Base-by-base conservation (phyloP, 2,797 vertebrate genomes). In the Clamator glandarius region DNA sequence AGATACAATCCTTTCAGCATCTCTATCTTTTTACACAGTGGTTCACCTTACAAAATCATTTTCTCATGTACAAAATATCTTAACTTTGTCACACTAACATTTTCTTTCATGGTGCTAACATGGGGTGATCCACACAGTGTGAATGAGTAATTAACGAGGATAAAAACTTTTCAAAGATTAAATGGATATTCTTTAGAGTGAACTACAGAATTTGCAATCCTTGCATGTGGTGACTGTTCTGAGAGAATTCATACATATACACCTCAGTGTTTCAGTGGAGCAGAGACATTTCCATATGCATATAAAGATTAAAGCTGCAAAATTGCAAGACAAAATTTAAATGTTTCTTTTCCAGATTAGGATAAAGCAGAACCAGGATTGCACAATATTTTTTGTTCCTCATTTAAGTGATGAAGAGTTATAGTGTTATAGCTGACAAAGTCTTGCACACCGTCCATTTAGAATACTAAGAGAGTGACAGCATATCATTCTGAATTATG, bases 71-170 rank as follows among this genome's bases (percentile, higher is more conserved):
- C 16, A 63, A 79, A 84, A 44, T 17, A 63, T 6, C 2, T 59
- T 52, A 41, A 50, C 0, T 19, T 44, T 10, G 13, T 67, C 21
- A 76, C 6, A 12, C 63, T 67, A 55, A 59, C 20, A 18, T 66
- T 63, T 6, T 52, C 11, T 57, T 80, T 50, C 12, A 23, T 59
- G 18, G 6, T 63, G 10, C 4, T 75, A 21, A 21, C 29, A 58
- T 1, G 4, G 4, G 2, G 48, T 54, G 17, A 25, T 50, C 18
- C 11, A 50, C 4, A 8, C 8, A 50, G 4, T 42, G 21, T 35
- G 19, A 83, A 61, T 24, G 18, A 54, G 7, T 67, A 76, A 79
- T 61, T 80, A 7, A 28, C 11, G 14, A 79, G 25, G 4, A 86
- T 7, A 93, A 91, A 90, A 91, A 31, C 3, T 61, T 68, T 51